These are phyloP conservation scores for Odontothrips loti DNA, from an alignment of 2,888 invertebrate species.

Conservation along the genomic window DNA sequence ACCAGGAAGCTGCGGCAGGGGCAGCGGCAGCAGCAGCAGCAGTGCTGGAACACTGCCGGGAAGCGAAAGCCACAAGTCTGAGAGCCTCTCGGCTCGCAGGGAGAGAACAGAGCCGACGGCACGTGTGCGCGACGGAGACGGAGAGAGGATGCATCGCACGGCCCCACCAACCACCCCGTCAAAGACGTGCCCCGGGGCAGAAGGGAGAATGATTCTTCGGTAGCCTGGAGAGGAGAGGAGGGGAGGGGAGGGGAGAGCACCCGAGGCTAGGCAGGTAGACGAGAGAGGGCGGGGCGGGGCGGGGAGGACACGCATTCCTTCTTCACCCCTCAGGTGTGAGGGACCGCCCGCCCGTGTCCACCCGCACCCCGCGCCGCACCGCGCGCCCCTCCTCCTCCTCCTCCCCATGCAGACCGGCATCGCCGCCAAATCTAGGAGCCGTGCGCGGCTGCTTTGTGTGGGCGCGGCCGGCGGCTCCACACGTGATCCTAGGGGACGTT, in stretches of 20 bases:
- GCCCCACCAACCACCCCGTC: no score
- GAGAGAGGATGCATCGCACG: no score
- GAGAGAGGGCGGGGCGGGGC: neutral
- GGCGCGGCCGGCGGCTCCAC: neutral
- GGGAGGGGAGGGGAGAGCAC: neutral
- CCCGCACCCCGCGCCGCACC: slow-evolving; percentile 3
- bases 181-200: no score
- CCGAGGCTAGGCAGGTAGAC: no score
- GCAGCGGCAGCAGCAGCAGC: no score
- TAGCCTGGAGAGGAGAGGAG: neutral
- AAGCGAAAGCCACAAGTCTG: no score
- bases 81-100: no score
- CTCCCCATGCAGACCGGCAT: neutral
- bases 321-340: slow-evolving; percentile 25
- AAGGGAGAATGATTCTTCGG: no score
- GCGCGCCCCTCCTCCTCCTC: neutral
- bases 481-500: neutral
- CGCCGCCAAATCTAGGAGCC: no score
- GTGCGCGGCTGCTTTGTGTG: neutral
- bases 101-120: neutral
- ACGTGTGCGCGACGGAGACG: no score
- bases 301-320: slow-evolving; percentile 4
- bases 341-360: neutral
- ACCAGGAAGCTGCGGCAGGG: no score
- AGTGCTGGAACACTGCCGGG: no score